phyloP scores from a whole-genome alignment of 2,113 vertebrate genomes.

The Hippocampus comes region DNA sequence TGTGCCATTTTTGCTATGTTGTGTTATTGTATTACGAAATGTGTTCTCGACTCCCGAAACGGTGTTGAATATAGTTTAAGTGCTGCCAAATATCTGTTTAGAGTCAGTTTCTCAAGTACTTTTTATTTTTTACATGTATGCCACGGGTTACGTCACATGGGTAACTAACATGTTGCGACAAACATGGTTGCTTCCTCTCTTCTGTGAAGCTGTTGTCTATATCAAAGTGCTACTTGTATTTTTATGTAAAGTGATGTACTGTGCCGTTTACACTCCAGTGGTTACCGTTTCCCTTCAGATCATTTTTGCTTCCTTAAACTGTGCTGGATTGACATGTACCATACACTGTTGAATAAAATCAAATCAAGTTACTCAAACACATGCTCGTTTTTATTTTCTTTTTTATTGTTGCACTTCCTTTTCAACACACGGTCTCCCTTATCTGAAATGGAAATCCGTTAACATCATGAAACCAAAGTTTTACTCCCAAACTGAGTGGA shows the following conservation, averaged over 20 bases:
- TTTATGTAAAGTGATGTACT: conserved; percentile 60
- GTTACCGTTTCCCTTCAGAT: conserved; percentile 47
- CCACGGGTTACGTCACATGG: conserved; percentile 49
- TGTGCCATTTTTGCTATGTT: conserved; percentile 51
- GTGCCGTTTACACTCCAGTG: conserved; percentile 52
- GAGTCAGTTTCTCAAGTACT: not conserved
- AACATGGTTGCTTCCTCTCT: conserved; percentile 74
- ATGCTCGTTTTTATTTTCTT: not conserved
- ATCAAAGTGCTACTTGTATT: conserved; percentile 51
- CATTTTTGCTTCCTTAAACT: conserved; percentile 60
- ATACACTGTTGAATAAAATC: conserved; percentile 68
- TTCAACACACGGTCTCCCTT: not conserved
- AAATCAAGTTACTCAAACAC: not conserved
- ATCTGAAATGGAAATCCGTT: not conserved
- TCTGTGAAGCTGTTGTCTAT: conserved; percentile 73
- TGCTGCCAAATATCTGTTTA: conserved; percentile 21
- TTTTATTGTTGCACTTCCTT: not conserved
- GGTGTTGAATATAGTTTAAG: conserved; percentile 31
- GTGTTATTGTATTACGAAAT: conserved; percentile 9
- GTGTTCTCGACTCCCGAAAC: conserved; percentile 11
- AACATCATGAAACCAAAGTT: conserved; percentile 1
- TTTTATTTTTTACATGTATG: conserved; percentile 40
- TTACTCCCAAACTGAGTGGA: not conserved
- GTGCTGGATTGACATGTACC: conserved; percentile 59
- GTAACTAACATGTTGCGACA: conserved; percentile 73